Conservation (phyloP, 53 echinoderm and acorn worm species). For the Stichopus horrens region DNA sequence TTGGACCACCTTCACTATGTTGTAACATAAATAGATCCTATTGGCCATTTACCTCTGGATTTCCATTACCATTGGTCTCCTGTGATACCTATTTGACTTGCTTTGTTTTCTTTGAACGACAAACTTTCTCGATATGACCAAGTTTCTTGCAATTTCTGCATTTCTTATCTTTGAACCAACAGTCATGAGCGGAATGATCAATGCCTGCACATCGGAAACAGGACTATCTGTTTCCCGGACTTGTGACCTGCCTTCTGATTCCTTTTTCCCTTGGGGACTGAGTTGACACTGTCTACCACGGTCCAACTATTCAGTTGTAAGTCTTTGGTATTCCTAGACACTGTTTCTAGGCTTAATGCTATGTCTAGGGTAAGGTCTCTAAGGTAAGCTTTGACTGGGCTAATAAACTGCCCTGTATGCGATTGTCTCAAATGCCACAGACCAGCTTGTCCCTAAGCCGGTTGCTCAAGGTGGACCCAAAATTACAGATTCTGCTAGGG, state of each 20-base stretch:
- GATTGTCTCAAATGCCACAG: constrained; percentile 42
- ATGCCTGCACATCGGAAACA: constrained; percentile 42
- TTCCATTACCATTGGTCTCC: no score
- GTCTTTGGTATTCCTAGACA: constrained; percentile 36
- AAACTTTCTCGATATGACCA: constrained; percentile 21
- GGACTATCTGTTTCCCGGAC: no score
- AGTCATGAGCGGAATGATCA: constrained; percentile 38
- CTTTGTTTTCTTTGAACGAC: constrained; percentile 14
- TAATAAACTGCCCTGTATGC: constrained; percentile 43
- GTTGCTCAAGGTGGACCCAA: constrained; percentile 42
- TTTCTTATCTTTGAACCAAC: constrained; percentile 3
- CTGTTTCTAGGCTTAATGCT: constrained; percentile 32
- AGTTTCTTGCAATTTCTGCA: neutral
- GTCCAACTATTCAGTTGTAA: neutral
- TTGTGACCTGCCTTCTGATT: neutral
- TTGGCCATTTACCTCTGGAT: neutral
- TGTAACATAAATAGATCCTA: constrained; percentile 17
- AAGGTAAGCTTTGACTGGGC: neutral
- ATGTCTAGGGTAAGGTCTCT: constrained; percentile 17
- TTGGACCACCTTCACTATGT: neutral
- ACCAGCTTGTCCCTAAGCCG: constrained; percentile 54
- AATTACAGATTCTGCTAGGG: constrained; percentile 46
- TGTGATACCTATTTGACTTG: neutral
- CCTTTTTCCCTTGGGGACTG: neutral
- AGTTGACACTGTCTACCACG: neutral